These are phyloP conservation scores for Orchesella cincta DNA, from an alignment of 1,140 invertebrate species.

Conservation along the genomic window DNA sequence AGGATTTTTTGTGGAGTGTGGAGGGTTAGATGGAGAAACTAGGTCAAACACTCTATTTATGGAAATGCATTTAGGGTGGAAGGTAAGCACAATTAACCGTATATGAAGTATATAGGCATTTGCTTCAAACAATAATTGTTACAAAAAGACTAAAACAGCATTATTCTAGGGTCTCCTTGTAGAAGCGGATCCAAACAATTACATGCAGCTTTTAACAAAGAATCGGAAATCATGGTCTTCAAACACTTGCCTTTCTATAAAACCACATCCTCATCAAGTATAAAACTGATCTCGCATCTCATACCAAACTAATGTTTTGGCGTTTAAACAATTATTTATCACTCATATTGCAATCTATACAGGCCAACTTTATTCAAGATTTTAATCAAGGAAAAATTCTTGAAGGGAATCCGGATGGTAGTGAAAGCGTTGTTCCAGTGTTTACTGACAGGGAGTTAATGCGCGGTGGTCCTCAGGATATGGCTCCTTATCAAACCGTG, in stretches of 20 bases:
- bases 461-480: no score
- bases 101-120: neutral
- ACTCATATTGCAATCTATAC: neutral
- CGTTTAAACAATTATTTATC: neutral
- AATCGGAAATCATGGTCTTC: conserved; percentile 34
- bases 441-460: no score
- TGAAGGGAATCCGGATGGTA: no score
- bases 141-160: neutral
- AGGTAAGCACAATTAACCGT: conserved; percentile 12
- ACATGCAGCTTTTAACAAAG: conserved; percentile 21
- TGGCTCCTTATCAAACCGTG: neutral
- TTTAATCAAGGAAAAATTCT: conserved; percentile 13
- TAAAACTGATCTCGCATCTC: no score
- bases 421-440: no score
- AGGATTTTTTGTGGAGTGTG: conserved; percentile 62
- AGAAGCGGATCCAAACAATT: conserved; percentile 44
- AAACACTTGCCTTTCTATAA: conserved; percentile 32
- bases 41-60: conserved; percentile 61
- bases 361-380: neutral
- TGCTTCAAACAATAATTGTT: neutral
- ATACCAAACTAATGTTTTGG: neutral
- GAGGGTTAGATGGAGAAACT: conserved; percentile 61
- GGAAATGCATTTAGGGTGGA: conserved; percentile 58
- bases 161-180: conserved; percentile 40
- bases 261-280: conserved; percentile 53